Percentiles rank a stretch among this genome's conserved stretches.
Conservation (phyloP, 2,888 invertebrate genomes). For the Mongoloraphidia duomilia region DNA sequence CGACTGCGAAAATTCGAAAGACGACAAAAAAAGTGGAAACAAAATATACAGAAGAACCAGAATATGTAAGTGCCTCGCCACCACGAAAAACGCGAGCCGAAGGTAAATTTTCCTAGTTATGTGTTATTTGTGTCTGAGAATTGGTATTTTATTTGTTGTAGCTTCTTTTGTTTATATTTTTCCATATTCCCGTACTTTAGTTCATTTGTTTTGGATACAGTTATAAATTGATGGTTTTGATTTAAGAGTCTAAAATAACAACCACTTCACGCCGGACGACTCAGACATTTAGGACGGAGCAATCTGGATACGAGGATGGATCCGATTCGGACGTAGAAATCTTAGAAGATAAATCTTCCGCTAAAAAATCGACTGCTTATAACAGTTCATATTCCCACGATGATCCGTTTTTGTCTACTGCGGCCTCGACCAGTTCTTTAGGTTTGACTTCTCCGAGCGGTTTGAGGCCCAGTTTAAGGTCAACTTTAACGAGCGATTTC, state of each 20-base stretch:
- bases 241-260: constrained; percentile 18
- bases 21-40: constrained; percentile 13
- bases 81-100: constrained; percentile 8
- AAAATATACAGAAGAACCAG: background rate
- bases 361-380: too few relatives aligned
- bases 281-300: constrained; percentile 30
- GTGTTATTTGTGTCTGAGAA: background rate
- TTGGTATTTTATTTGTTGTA: too few relatives aligned
- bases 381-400: too few relatives aligned
- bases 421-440: too few relatives aligned
- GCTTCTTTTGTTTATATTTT: too few relatives aligned
- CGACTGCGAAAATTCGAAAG: constrained; percentile 28
- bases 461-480: too few relatives aligned
- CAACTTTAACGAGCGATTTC: too few relatives aligned
- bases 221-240: background rate
- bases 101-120: background rate
- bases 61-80: constrained; percentile 6
- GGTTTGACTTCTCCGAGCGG: too few relatives aligned
- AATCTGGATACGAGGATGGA: constrained; percentile 53
- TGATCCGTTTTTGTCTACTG: too few relatives aligned
- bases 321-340: constrained; percentile 53
- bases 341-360: constrained; percentile 28
- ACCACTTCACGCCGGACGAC: constrained; percentile 38
- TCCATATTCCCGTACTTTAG: too few relatives aligned
- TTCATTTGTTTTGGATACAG: too few relatives aligned